A percentile compares a stretch with the other conserved stretches of the same genome.
phyloP scores from a whole-genome alignment of 2,888 invertebrate genomes.

The Drosophila neoperkinsi region DNA sequence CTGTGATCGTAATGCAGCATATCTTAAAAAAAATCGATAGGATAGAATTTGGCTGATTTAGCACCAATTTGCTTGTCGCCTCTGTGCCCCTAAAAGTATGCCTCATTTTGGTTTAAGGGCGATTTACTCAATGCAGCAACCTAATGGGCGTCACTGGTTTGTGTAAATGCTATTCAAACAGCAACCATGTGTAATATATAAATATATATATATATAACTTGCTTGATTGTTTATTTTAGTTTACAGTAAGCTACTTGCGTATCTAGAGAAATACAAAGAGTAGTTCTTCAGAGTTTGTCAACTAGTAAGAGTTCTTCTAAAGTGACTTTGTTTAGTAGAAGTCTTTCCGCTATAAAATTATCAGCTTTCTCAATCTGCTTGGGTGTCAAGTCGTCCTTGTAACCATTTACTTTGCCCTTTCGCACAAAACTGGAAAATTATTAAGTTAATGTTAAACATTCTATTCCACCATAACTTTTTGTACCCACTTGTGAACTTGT shows the following conservation, averaged over 20 bases:
- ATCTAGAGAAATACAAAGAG: background rate
- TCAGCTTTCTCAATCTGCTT: constrained; percentile 52
- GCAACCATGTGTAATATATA: background rate
- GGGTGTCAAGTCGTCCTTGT: constrained; percentile 58
- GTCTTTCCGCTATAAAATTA: constrained; percentile 17
- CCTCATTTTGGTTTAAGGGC: background rate
- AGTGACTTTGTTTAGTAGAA: constrained; percentile 34
- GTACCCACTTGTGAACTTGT: constrained; percentile 35
- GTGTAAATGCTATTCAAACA: background rate
- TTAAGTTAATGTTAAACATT: background rate
- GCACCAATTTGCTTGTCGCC: background rate
- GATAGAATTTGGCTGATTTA: background rate
- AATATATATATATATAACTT: background rate
- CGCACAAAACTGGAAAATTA: constrained; percentile 58
- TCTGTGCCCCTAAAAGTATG: background rate
- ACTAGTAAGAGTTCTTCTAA: constrained; percentile 56
- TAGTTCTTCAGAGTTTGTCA: constrained; percentile 1
- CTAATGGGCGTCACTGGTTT: background rate
- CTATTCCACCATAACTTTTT: no score
- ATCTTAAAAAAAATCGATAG: background rate
- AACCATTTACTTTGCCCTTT: constrained; percentile 61
- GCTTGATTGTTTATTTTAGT: background rate
- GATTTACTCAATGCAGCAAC: background rate
- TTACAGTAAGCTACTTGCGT: no score
- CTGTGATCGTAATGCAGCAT: background rate